phyloP scores from a whole-genome alignment of 1,140 invertebrate genomes.

The Brachionus manjavacas region DNA sequence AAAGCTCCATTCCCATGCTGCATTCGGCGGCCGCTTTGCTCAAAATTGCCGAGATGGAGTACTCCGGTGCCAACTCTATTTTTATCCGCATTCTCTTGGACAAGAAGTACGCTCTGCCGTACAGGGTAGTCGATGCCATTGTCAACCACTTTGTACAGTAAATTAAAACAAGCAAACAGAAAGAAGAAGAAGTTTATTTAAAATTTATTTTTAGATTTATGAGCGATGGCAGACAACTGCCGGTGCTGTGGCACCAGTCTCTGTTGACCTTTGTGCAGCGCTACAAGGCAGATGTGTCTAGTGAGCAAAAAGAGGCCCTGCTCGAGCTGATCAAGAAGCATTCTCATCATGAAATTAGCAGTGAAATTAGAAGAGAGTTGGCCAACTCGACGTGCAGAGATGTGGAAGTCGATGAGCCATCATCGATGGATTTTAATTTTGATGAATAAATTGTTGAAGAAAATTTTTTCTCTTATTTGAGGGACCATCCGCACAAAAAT shows the following conservation, averaged over 20 bases:
- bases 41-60: constrained; percentile 90
- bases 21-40: constrained; percentile 86
- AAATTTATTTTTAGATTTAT: constrained; percentile 69
- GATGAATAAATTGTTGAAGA: background rate
- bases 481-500: too few species aligned
- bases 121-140: constrained; percentile 86
- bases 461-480: too few species aligned
- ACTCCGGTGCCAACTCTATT: constrained; percentile 92
- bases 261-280: constrained; percentile 87
- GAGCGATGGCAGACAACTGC: constrained; percentile 72
- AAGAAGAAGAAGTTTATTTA: background rate
- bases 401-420: background rate
- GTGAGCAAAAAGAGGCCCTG: constrained; percentile 81
- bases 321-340: constrained; percentile 73
- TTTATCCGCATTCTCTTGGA: constrained; percentile 89
- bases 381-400: constrained; percentile 1
- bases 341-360: constrained; percentile 70
- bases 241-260: constrained; percentile 93
- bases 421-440: constrained; percentile 27
- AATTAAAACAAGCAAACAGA: background rate
- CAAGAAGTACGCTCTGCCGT: constrained; percentile 96
- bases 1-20: constrained; percentile 88
- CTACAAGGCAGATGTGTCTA: constrained; percentile 88
- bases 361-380: constrained; percentile 33
- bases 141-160: constrained; percentile 88